Conservation (phyloP, 1,140 invertebrate species). For the Ylistrum balloti region DNA sequence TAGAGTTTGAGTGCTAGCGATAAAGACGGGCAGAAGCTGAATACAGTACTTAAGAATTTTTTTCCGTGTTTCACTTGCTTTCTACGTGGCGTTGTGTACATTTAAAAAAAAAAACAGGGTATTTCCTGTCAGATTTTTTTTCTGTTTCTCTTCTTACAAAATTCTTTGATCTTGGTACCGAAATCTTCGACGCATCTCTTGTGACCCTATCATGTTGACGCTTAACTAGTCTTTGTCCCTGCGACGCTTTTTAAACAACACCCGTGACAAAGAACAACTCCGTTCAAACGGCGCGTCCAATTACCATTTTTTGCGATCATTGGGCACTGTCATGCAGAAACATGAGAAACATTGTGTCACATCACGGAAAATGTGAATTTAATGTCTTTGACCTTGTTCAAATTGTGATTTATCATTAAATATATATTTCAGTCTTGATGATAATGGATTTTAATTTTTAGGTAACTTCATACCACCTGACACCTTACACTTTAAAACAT, state of each 20-base stretch:
- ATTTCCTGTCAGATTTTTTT: no score
- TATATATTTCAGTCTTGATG: not conserved
- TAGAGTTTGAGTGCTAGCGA: no score
- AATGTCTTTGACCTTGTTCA: not conserved
- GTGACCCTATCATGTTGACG: not conserved
- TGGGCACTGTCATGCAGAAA: not conserved
- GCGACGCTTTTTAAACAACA: not conserved
- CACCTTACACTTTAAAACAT: no score
- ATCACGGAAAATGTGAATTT: not conserved
- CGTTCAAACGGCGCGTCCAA: not conserved
- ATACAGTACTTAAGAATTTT: no score
- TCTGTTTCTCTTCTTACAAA: no score
- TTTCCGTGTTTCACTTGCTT: no score
- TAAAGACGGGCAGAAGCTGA: no score
- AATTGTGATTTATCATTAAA: not conserved
- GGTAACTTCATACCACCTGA: no score
- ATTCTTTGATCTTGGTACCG: not conserved
- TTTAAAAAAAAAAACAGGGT: no score
- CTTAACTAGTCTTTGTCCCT: not conserved
- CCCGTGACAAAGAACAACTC: not conserved
- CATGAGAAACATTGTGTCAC: not conserved
- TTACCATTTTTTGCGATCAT: constrained; percentile 13
- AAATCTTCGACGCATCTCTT: not conserved
- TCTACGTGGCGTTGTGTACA: no score
- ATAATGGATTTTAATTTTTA: no score